Conservation (phyloP, 2,888 invertebrate genomes). For the Parelbella ahira region DNA sequence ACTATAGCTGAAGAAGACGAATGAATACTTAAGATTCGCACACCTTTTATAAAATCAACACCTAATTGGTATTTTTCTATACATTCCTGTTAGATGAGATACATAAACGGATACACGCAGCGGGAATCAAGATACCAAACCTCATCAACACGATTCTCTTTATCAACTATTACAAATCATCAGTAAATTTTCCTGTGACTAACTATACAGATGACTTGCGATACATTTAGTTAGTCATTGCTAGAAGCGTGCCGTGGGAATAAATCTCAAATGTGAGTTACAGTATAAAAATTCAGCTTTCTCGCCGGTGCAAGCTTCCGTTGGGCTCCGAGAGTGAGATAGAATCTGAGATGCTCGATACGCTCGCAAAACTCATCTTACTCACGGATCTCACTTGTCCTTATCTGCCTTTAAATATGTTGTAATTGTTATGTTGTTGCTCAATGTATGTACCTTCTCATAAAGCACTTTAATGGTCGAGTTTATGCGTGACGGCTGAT, state of each 20-base stretch:
- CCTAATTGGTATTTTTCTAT: too few species aligned
- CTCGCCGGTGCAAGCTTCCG: slow-evolving; percentile 66
- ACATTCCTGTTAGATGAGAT: too few species aligned
- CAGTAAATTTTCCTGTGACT: slow-evolving; percentile 14
- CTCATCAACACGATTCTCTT: slow-evolving; percentile 9
- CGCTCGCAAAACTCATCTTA: slow-evolving; percentile 53
- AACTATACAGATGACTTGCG: slow-evolving; percentile 9
- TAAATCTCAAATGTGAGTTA: slow-evolving; percentile 43
- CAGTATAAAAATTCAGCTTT: slow-evolving; percentile 68
- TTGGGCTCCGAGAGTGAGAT: slow-evolving; percentile 52
- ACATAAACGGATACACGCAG: slow-evolving; percentile 6
- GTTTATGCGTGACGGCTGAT: slow-evolving; percentile 12
- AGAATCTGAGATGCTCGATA: slow-evolving; percentile 65
- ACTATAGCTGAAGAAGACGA: too few species aligned
- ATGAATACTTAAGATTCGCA: too few species aligned
- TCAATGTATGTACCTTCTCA: slow-evolving; percentile 25
- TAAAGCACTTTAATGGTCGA: slow-evolving; percentile 28
- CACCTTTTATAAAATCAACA: too few species aligned
- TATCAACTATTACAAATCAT: slow-evolving; percentile 2
- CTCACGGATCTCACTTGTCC: slow-evolving; percentile 40
- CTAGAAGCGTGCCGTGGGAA: slow-evolving; percentile 57
- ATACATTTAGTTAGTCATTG: slow-evolving; percentile 33
- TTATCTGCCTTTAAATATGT: slow-evolving; percentile 25
- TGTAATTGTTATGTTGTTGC: slow-evolving; percentile 29
- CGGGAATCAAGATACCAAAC: not conserved